phyloP scores from a whole-genome alignment of 2,888 invertebrate genomes.

The Agrotis exclamationis region DNA sequence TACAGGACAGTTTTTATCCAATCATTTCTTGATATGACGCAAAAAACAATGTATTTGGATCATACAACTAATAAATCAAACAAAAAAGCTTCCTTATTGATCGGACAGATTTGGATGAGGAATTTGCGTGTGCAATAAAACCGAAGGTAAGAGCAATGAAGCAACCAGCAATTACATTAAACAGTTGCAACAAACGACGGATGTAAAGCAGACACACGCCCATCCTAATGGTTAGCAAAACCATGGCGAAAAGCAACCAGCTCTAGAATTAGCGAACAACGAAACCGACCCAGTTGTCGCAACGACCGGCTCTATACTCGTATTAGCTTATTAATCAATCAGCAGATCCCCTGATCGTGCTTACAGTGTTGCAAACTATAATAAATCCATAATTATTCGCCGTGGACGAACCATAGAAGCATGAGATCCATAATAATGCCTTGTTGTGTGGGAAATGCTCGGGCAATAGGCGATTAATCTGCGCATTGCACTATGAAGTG shows the following conservation, averaged over 20 bases:
- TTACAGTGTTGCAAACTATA: slow-evolving; percentile 75
- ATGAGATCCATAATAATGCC: slow-evolving; percentile 77
- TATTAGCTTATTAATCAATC: slow-evolving; percentile 80
- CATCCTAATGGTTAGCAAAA: slow-evolving; percentile 61
- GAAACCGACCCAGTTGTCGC: slow-evolving; percentile 78
- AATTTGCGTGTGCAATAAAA: slow-evolving; percentile 21
- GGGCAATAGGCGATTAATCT: slow-evolving; percentile 71
- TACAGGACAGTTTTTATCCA: slow-evolving; percentile 34
- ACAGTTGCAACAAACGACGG: slow-evolving; percentile 63
- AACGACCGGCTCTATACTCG: slow-evolving; percentile 69
- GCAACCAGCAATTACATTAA: slow-evolving; percentile 37
- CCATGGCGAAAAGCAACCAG: slow-evolving; percentile 63
- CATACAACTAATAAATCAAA: slow-evolving; percentile 14
- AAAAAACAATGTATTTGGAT: slow-evolving; percentile 28
- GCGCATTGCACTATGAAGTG: slow-evolving; percentile 75
- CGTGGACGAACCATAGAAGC: slow-evolving; percentile 68
- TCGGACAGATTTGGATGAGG: neutral
- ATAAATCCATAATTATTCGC: slow-evolving; percentile 73
- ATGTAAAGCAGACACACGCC: slow-evolving; percentile 63
- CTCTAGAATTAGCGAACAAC: slow-evolving; percentile 72
- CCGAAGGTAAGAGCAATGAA: slow-evolving; percentile 3
- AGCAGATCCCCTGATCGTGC: slow-evolving; percentile 76
- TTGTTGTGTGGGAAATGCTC: slow-evolving; percentile 79
- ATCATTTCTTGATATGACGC: slow-evolving; percentile 11
- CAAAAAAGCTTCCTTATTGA: slow-evolving; percentile 10